phyloP scores from a whole-genome alignment of 1,140 invertebrate species.

The Drosophila insularis region DNA sequence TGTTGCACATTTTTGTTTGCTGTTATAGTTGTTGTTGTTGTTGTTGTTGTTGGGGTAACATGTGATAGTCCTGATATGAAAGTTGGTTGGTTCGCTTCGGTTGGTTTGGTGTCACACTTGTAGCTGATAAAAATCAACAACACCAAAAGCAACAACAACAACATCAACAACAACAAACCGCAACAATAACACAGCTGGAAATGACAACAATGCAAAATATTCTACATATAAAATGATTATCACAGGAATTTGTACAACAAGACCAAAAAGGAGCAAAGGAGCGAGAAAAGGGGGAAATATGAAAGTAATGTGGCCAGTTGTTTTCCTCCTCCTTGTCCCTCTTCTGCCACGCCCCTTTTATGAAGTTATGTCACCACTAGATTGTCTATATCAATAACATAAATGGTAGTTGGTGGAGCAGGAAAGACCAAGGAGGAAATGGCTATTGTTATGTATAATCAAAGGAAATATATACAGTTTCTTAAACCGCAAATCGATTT shows the following conservation, averaged over 20 bases:
- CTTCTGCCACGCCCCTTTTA: not conserved
- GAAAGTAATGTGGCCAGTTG: not conserved
- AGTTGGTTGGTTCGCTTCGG: constrained; percentile 16
- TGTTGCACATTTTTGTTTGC: constrained; percentile 28
- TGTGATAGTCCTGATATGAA: constrained; percentile 35
- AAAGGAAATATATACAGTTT: constrained; percentile 1
- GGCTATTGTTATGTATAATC: not conserved
- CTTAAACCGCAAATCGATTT: constrained; percentile 6
- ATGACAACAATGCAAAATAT: constrained; percentile 43
- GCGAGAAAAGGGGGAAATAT: not conserved
- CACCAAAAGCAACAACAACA: constrained; percentile 12
- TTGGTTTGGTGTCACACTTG: constrained; percentile 27
- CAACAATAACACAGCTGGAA: constrained; percentile 46
- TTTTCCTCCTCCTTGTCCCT: not conserved
- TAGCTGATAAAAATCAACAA: constrained; percentile 51
- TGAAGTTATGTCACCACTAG: not conserved
- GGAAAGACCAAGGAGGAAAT: not conserved
- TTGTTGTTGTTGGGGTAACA: constrained; percentile 29
- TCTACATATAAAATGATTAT: constrained; percentile 42
- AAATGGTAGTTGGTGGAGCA: not conserved
- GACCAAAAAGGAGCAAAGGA: not conserved
- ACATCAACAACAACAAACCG: constrained; percentile 32
- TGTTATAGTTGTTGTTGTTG: constrained; percentile 1
- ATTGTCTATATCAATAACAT: constrained; percentile 10
- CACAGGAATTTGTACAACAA: constrained; percentile 22